phyloP scores from a whole-genome alignment of 2,113 vertebrate genomes.

The Probosciger aterrimus region DNA sequence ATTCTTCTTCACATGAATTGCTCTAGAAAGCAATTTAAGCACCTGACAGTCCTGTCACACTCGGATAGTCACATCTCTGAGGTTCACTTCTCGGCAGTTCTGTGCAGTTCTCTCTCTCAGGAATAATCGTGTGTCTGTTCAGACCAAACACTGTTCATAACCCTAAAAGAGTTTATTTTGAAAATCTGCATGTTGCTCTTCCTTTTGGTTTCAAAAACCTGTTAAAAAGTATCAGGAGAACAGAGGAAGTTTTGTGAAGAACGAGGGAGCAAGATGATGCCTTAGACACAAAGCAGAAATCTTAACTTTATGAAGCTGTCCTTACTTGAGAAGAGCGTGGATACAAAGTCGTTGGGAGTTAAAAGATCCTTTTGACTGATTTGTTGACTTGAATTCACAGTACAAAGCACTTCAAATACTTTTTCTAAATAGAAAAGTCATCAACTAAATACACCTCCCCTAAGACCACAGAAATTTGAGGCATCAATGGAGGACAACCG shows the following conservation, averaged over 20 bases:
- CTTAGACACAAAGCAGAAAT: not conserved
- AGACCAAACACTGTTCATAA: not conserved
- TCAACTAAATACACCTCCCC: not conserved
- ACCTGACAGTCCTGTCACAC: constrained; percentile 46
- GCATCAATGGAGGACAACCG: not conserved
- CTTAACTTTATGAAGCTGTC: not conserved
- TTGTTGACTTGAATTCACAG: not conserved
- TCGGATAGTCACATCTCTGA: constrained; percentile 15
- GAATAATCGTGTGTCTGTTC: not conserved
- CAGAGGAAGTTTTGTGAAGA: not conserved
- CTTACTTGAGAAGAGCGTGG: not conserved
- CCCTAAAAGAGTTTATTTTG: not conserved
- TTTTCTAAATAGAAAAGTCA: not conserved
- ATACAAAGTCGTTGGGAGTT: not conserved
- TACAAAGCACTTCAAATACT: not conserved
- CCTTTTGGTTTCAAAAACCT: not conserved
- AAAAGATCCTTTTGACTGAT: not conserved
- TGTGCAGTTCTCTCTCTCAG: not conserved
- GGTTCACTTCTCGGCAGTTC: not conserved
- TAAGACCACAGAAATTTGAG: not conserved
- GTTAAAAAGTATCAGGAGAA: not conserved
- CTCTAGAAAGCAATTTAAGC: constrained; percentile 60
- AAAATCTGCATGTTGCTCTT: not conserved
- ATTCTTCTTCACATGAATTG: constrained; percentile 19
- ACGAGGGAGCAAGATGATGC: not conserved